phyloP scores from a whole-genome alignment of 2,888 invertebrate species.

The Calephelis perditalis region DNA sequence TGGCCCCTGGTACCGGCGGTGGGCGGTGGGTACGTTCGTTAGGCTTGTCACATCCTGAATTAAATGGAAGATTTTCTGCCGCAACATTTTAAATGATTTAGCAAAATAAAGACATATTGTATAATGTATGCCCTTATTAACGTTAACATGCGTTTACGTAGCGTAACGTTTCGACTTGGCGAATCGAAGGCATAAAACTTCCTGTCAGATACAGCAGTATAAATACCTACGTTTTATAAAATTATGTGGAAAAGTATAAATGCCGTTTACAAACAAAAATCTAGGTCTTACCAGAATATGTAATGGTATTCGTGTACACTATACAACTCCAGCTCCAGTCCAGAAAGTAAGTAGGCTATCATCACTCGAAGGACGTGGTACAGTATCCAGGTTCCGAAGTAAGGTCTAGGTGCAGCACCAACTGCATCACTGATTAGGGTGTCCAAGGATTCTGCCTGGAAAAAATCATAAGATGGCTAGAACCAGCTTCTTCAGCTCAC shows the following conservation, averaged over 20 bases:
- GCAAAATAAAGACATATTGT: too few relatives aligned
- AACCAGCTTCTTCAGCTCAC: neutral
- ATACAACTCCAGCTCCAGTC: constrained; percentile 96
- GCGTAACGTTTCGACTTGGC: too few relatives aligned
- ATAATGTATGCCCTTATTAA: too few relatives aligned
- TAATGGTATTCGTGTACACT: constrained; percentile 97
- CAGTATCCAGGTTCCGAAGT: constrained; percentile 96
- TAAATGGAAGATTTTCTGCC: too few relatives aligned
- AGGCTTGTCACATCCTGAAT: too few relatives aligned
- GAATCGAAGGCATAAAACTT: too few relatives aligned
- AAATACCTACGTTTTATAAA: constrained; percentile 81
- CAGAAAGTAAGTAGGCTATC: constrained; percentile 95
- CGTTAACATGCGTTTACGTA: too few relatives aligned
- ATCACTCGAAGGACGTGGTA: constrained; percentile 95
- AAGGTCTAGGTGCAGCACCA: constrained; percentile 73
- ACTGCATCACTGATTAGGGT: constrained; percentile 67
- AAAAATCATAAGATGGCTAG: neutral
- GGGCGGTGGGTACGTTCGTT: too few relatives aligned
- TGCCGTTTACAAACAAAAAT: too few relatives aligned
- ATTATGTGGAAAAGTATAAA: neutral
- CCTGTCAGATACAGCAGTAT: constrained; percentile 58
- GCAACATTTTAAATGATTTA: too few relatives aligned
- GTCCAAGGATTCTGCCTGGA: constrained; percentile 93
- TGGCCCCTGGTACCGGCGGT: too few relatives aligned
- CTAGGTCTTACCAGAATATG: constrained; percentile 88